Conservation (phyloP, 2,797 vertebrate genomes). For the Arctocebus calabarensis region DNA sequence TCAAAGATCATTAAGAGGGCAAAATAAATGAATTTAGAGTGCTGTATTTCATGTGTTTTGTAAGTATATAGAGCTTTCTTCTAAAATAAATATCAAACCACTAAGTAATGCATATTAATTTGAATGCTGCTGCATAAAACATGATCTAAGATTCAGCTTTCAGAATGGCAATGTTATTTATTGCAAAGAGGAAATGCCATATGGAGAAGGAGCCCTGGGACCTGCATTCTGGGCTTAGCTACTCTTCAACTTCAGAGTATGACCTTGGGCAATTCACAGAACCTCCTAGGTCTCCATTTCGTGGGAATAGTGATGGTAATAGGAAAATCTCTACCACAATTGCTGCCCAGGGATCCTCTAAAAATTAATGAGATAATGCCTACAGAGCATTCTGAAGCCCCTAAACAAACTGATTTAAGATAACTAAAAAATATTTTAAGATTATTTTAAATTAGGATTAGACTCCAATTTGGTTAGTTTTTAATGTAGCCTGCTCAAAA, state of each 20-base stretch:
- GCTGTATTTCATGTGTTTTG: constrained; percentile 31
- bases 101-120: constrained; percentile 54
- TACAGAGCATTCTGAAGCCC: background rate
- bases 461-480: constrained; percentile 2
- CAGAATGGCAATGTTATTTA: constrained; percentile 63
- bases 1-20: constrained; percentile 45
- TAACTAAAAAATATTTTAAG: constrained; percentile 53
- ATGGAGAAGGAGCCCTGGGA: background rate
- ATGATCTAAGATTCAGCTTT: constrained; percentile 28
- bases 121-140: constrained; percentile 67
- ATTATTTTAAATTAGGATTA: constrained; percentile 65
- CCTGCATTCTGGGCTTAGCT: constrained; percentile 2
- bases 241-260: background rate
- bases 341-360: background rate
- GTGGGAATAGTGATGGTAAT: background rate
- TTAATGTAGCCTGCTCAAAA: background rate
- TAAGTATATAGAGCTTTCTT: constrained; percentile 38
- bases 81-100: constrained; percentile 64
- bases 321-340: constrained; percentile 2
- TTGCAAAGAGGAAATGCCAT: constrained; percentile 17
- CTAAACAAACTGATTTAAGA: constrained; percentile 38
- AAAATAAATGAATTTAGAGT: constrained; percentile 47
- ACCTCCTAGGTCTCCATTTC: background rate
- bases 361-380: constrained; percentile 47
- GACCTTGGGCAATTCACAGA: constrained; percentile 16